phyloP scores from a whole-genome alignment of 2,888 invertebrate species.

The Rhagonycha lutea region DNA sequence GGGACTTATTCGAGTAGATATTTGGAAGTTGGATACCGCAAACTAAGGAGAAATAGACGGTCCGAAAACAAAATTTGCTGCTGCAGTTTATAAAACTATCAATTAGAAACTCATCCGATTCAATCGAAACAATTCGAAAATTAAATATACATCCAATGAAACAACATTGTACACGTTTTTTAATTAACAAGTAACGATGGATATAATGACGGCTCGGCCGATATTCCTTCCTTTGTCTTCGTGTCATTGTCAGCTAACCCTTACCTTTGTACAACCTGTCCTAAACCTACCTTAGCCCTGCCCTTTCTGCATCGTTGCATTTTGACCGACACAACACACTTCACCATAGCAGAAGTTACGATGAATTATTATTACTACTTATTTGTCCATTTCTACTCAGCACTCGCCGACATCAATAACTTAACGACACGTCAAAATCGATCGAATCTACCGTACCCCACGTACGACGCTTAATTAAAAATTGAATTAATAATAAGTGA shows the following conservation, averaged over 20 bases:
- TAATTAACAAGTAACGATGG: slow-evolving; percentile 37
- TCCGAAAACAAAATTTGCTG: slow-evolving; percentile 4
- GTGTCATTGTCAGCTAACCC: slow-evolving; percentile 70
- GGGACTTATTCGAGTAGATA: slow-evolving; percentile 17
- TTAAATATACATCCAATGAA: slow-evolving; percentile 37
- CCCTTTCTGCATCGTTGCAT: slow-evolving; percentile 56
- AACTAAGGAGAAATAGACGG: slow-evolving; percentile 1
- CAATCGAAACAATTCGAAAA: slow-evolving; percentile 24
- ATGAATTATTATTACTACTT: slow-evolving; percentile 19
- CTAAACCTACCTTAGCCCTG: slow-evolving; percentile 42
- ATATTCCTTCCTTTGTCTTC: slow-evolving; percentile 75
- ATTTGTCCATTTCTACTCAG: neutral
- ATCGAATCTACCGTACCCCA: neutral
- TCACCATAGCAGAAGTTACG: slow-evolving; percentile 34
- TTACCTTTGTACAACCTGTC: slow-evolving; percentile 53
- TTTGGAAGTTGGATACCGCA: slow-evolving; percentile 14
- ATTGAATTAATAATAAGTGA: slow-evolving; percentile 1
- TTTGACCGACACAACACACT: slow-evolving; percentile 54
- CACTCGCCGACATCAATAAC: neutral
- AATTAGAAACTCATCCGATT: slow-evolving; percentile 25
- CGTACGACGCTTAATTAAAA: neutral
- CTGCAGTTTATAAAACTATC: slow-evolving; percentile 27
- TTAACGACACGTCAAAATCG: neutral
- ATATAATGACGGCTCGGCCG: slow-evolving; percentile 56
- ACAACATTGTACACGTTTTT: slow-evolving; percentile 48